phyloP scores from a whole-genome alignment of 2,888 invertebrate species.

The Adineta ricciae region DNA sequence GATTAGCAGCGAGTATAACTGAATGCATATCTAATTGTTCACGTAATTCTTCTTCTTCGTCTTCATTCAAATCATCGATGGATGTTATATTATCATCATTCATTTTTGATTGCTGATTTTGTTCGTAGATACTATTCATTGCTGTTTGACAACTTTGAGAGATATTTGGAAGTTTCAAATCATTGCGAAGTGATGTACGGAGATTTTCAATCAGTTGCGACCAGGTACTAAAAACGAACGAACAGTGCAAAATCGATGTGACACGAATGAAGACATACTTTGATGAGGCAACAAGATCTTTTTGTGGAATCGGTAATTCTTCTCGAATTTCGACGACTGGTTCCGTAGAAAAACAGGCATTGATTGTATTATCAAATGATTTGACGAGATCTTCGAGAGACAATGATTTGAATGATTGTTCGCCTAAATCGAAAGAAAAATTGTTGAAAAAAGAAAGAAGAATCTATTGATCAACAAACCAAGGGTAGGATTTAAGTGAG shows the following conservation, averaged over 20 bases:
- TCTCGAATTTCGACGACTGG: background rate
- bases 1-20: slow-evolving; percentile 18
- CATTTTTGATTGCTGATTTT: background rate
- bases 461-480: background rate
- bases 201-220: slow-evolving; percentile 18
- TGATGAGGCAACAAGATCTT: slow-evolving; percentile 19
- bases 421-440: background rate
- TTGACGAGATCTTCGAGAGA: slow-evolving; percentile 32
- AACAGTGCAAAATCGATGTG: background rate
- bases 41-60: slow-evolving; percentile 31
- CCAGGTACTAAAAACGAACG: background rate
- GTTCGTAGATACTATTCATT: background rate
- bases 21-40: slow-evolving; percentile 34
- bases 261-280: background rate
- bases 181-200: background rate
- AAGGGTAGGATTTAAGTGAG: background rate
- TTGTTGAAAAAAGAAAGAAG: no score
- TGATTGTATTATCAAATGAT: slow-evolving; percentile 32
- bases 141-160: slow-evolving; percentile 15
- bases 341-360: slow-evolving; percentile 24
- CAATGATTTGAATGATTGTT: background rate
- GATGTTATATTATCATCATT: background rate
- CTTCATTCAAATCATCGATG: slow-evolving; percentile 21
- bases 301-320: background rate
- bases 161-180: slow-evolving; percentile 6